A percentile compares a stretch with the other conserved stretches of the same genome.
These are phyloP conservation scores for Zoanthus solanderi DNA, from an alignment of 92 coral and sea anemone species.

Conservation along the genomic window DNA sequence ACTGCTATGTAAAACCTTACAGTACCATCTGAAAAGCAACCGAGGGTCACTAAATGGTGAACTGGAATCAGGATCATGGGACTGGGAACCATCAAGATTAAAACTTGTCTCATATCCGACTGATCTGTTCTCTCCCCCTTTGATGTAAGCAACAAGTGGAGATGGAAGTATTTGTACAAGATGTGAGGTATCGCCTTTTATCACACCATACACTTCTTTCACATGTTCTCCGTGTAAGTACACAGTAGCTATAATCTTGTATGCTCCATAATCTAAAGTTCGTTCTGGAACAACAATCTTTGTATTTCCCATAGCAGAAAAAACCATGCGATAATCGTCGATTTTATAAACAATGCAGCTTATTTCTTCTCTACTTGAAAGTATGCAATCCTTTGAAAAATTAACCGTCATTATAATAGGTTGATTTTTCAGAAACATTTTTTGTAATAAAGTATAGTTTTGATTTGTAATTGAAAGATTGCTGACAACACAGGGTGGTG, in stretches of 20 bases:
- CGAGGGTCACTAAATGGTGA: conserved; percentile 31
- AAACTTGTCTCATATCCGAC: conserved; percentile 64
- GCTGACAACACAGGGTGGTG: conserved; percentile 65
- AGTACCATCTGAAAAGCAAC: conserved; percentile 68
- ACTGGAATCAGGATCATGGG: conserved; percentile 74
- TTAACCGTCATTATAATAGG: conserved; percentile 11
- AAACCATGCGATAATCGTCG: neutral
- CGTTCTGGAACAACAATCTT: conserved; percentile 30
- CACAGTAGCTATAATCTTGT: conserved; percentile 47
- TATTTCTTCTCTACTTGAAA: conserved; percentile 5
- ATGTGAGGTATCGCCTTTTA: conserved; percentile 25
- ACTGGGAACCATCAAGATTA: conserved; percentile 62
- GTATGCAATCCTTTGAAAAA: conserved; percentile 32
- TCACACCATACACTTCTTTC: conserved; percentile 67
- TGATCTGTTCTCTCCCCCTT: conserved; percentile 51
- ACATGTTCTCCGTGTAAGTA: conserved; percentile 63
- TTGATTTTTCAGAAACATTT: conserved; percentile 21
- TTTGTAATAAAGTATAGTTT: neutral
- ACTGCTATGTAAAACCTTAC: conserved; percentile 44
- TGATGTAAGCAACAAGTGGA: conserved; percentile 59
- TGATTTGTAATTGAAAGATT: conserved; percentile 57
- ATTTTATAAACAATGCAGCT: conserved; percentile 17
- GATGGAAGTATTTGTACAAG: conserved; percentile 57
- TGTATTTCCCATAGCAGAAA: conserved; percentile 11
- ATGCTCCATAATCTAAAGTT: conserved; percentile 60